A percentile compares a stretch with the other conserved stretches of the same genome.
These are phyloP conservation scores for Sinocyclocheilus rhinocerous DNA, from an alignment of 2,113 vertebrate species.

Conservation along the genomic window DNA sequence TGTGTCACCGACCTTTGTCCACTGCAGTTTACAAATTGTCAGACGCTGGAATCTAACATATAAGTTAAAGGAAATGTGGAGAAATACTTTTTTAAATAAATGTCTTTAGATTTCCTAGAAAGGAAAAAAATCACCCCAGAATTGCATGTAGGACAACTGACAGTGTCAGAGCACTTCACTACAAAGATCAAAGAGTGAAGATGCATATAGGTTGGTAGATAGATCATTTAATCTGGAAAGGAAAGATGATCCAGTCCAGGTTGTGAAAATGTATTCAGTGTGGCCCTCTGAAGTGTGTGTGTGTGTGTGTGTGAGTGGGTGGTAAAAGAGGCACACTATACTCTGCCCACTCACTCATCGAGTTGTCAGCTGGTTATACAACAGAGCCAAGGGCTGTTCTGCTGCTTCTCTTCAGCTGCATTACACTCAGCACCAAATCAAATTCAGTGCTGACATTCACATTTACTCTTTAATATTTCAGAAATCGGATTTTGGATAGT, in stretches of 20 bases:
- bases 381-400: slow-evolving; percentile 50
- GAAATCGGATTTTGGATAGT: background rate
- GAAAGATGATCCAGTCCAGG: background rate
- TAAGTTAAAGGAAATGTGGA: background rate
- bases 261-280: slow-evolving; percentile 14
- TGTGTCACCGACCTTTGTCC: background rate
- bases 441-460: background rate
- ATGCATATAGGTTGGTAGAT: background rate
- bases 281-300: slow-evolving; percentile 17
- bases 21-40: background rate
- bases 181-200: slow-evolving; percentile 9
- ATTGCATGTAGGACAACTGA: background rate
- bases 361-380: slow-evolving; percentile 69
- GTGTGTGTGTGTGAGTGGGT: slow-evolving; percentile 37
- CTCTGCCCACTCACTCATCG: slow-evolving; percentile 57
- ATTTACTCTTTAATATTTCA: background rate
- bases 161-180: background rate
- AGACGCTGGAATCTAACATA: background rate
- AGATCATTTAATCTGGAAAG: background rate
- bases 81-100: background rate
- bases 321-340: slow-evolving; percentile 49
- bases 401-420: slow-evolving; percentile 31
- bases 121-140: background rate
- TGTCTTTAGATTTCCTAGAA: background rate
- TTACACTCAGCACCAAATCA: slow-evolving; percentile 16